These are phyloP conservation scores for Leuciscus waleckii DNA, from an alignment of 2,797 vertebrate genomes.

Conservation along the genomic window DNA sequence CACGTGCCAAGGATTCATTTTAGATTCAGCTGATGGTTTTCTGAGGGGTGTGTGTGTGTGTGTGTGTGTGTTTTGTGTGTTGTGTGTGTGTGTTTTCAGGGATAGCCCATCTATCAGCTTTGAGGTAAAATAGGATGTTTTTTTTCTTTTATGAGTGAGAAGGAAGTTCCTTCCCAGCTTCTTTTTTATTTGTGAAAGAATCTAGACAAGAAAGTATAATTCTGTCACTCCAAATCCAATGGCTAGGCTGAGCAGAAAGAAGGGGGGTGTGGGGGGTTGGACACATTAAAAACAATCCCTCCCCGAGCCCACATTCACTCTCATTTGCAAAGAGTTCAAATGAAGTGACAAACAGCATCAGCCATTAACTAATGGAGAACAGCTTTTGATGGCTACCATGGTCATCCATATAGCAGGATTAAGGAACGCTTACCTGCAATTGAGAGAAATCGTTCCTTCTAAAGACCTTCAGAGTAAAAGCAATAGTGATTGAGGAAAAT, in stretches of 20 bases:
- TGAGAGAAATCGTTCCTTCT: constrained; percentile 71
- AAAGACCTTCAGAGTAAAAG: constrained; percentile 67
- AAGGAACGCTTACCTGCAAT: constrained; percentile 73
- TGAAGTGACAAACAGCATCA: constrained; percentile 35
- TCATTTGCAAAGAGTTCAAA: constrained; percentile 46
- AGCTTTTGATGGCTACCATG: constrained; percentile 65
- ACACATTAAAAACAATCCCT: constrained; percentile 8
- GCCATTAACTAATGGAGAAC: constrained; percentile 66
- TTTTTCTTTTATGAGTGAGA: neutral
- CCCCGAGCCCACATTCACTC: neutral
- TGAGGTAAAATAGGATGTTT: neutral
- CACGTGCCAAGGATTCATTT: constrained; percentile 31
- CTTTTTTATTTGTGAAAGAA: neutral
- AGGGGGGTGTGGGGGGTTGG: neutral
- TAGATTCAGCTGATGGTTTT: neutral
- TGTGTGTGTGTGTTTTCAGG: neutral
- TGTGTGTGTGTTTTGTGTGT: neutral
- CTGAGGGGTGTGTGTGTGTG: neutral
- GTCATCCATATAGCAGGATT: constrained; percentile 72
- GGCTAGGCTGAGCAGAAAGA: constrained; percentile 11
- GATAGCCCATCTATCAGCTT: neutral
- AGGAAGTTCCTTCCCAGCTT: neutral
- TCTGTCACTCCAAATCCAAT: constrained; percentile 14
- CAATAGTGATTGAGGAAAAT: constrained; percentile 24
- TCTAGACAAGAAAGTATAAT: constrained; percentile 13